These are phyloP conservation scores for Pteropus alecto DNA, from an alignment of 2,113 vertebrate species.

Conservation along the genomic window DNA sequence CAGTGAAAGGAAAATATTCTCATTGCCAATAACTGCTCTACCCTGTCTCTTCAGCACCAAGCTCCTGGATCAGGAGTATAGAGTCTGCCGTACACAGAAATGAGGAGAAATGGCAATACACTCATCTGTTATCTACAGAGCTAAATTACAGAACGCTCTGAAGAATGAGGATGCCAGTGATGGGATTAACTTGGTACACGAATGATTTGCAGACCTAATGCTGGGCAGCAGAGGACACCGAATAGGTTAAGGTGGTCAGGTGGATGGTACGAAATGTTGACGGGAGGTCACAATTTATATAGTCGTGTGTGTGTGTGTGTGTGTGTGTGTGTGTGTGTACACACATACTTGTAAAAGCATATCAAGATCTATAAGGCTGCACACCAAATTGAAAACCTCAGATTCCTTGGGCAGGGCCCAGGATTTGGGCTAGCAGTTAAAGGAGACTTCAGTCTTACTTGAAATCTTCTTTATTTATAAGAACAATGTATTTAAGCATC, in stretches of 20 bases:
- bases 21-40: background rate
- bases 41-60: background rate
- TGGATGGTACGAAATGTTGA: background rate
- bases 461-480: slow-evolving; percentile 24
- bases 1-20: background rate
- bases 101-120: background rate
- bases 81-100: background rate
- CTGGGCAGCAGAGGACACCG: background rate
- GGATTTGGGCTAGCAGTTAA: background rate
- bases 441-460: background rate
- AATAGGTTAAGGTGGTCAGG: background rate
- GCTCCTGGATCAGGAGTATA: background rate
- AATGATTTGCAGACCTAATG: background rate
- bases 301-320: background rate
- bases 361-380: too few species aligned
- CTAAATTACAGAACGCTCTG: background rate
- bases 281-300: background rate
- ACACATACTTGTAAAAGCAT: background rate
- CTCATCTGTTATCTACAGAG: background rate
- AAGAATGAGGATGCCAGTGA: background rate
- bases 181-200: background rate
- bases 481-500: background rate
- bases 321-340: too few species aligned
- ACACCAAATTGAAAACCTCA: background rate
- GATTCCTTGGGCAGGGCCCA: background rate